phyloP scores from a whole-genome alignment of 1,140 invertebrate genomes.

The Sinella curviseta region DNA sequence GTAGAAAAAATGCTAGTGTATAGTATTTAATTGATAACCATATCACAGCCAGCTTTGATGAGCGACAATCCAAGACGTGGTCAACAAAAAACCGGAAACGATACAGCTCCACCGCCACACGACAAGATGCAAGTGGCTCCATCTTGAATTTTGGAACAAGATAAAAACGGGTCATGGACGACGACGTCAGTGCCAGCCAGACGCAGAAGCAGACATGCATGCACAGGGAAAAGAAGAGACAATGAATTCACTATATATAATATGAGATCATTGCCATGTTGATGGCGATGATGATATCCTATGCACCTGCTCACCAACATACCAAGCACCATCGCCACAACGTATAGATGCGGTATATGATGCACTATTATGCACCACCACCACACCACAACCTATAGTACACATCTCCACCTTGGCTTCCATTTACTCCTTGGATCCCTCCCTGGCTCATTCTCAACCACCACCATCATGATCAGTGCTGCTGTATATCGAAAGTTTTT shows the following conservation, averaged over 20 bases:
- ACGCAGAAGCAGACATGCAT: background rate
- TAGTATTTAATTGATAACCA: slow-evolving; percentile 53
- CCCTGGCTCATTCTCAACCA: background rate
- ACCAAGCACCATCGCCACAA: background rate
- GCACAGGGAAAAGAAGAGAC: background rate
- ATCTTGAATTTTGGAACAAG: slow-evolving; percentile 1
- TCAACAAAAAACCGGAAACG: background rate
- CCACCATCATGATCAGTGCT: background rate
- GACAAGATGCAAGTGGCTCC: background rate
- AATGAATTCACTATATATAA: background rate
- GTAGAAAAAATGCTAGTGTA: slow-evolving; percentile 54
- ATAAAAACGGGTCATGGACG: background rate
- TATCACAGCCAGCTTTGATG: slow-evolving; percentile 94
- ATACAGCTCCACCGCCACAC: background rate
- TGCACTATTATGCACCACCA: background rate
- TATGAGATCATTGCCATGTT: background rate
- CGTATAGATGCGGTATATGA: background rate
- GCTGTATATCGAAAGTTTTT: background rate
- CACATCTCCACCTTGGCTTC: background rate
- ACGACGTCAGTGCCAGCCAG: no score
- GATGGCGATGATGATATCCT: background rate
- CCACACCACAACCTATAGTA: background rate
- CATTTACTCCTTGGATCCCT: background rate
- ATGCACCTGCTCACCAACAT: background rate
- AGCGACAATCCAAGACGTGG: slow-evolving; percentile 59